These are phyloP conservation scores for Zaprionus nigranus DNA, from an alignment of 1,140 invertebrate genomes.

Conservation along the genomic window DNA sequence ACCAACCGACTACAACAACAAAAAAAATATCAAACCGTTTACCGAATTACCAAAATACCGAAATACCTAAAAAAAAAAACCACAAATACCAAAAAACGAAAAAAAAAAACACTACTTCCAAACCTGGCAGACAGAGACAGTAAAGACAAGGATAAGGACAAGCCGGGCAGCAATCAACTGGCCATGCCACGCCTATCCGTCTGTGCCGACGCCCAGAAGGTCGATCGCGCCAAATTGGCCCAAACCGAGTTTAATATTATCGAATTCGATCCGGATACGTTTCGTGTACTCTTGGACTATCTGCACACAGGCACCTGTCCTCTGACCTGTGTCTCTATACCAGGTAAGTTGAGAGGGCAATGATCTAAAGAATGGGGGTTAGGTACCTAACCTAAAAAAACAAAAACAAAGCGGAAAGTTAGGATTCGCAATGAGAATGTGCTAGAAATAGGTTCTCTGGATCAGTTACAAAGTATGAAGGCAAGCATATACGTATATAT, in stretches of 20 bases:
- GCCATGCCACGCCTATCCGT: constrained; percentile 95
- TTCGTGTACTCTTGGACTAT: constrained; percentile 95
- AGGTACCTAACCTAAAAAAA: too few relatives aligned
- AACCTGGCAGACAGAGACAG: constrained; percentile 88
- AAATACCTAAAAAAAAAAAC: constrained; percentile 12
- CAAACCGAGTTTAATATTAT: constrained; percentile 98
- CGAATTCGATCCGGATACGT: constrained; percentile 97
- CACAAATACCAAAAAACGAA: constrained; percentile 27
- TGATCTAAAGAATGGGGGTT: neutral
- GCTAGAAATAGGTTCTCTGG: too few relatives aligned
- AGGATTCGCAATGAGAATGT: too few relatives aligned
- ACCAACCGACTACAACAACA: constrained; percentile 25
- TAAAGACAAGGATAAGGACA: constrained; percentile 93
- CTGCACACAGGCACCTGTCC: constrained; percentile 96
- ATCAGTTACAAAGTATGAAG: too few relatives aligned
- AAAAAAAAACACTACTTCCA: constrained; percentile 31
- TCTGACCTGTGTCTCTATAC: constrained; percentile 95
- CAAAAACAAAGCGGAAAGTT: too few relatives aligned
- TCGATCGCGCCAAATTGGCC: constrained; percentile 94
- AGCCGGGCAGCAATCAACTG: constrained; percentile 88
- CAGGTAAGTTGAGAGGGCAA: constrained; percentile 85
- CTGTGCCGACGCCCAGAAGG: constrained; percentile 96
- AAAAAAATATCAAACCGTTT: constrained; percentile 4
- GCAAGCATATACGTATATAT: too few relatives aligned
- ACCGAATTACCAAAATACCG: constrained; percentile 33